Evolutionary conservation across 2,113 vertebrate genomes (phyloP).

Genomic region (Chloropsis hardwickii): DNA sequence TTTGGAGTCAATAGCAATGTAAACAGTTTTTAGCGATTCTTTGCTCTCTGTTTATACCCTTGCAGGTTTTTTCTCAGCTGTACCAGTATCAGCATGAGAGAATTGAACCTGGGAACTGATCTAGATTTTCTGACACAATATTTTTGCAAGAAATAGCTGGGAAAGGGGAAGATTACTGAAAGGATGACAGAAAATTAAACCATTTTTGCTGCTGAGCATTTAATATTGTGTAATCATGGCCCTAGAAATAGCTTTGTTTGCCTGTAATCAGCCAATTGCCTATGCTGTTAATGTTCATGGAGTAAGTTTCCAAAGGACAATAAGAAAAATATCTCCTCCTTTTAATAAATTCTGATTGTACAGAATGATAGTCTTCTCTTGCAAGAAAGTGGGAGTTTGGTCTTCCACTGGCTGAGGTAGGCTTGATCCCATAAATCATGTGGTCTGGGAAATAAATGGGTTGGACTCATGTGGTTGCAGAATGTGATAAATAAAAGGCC

Average conservation of each 20-base stretch:
- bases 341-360: slow-evolving; percentile 4
- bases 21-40: not conserved
- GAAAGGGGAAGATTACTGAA: not conserved
- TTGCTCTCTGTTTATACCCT: not conserved
- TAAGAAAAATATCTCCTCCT: not conserved
- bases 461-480: not conserved
- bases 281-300: not conserved
- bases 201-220: not conserved
- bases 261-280: not conserved
- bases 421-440: slow-evolving; percentile 40
- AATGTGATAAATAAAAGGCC: slow-evolving; percentile 29
- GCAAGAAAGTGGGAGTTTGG: slow-evolving; percentile 8
- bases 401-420: slow-evolving; percentile 1
- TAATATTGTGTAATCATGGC: not conserved
- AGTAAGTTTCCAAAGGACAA: not conserved
- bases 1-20: not conserved
- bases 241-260: not conserved
- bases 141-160: not conserved
- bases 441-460: slow-evolving; percentile 5
- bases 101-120: slow-evolving; percentile 1
- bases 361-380: slow-evolving; percentile 15
- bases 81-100: not conserved
- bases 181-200: not conserved
- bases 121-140: not conserved
- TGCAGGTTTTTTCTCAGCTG: not conserved